Evolutionary conservation across 2,888 invertebrate species (phyloP).

Genomic region (Conistra vaccinii): DNA sequence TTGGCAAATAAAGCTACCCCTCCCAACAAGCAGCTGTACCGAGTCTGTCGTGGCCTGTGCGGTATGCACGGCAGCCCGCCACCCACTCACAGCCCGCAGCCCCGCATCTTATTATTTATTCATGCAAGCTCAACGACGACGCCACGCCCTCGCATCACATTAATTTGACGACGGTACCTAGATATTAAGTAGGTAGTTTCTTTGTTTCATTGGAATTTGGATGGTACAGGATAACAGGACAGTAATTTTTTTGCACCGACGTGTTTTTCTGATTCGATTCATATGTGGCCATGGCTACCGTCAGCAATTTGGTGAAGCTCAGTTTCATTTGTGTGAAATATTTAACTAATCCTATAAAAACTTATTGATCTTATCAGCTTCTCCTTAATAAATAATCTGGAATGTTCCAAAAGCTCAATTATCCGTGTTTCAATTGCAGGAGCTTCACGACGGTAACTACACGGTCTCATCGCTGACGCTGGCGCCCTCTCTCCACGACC

Average conservation of each 20-base stretch:
- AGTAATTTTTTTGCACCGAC: background rate
- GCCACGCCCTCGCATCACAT: conserved; percentile 38
- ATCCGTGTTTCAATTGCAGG: conserved; percentile 70
- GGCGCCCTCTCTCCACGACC: conserved; percentile 78
- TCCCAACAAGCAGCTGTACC: conserved; percentile 17
- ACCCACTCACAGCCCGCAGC: conserved; percentile 23
- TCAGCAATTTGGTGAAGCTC: background rate
- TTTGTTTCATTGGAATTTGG: conserved; percentile 26
- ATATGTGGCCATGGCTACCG: background rate
- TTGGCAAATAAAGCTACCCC: conserved; percentile 27
- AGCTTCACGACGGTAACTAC: conserved; percentile 84
- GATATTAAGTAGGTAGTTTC: background rate
- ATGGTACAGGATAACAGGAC: background rate
- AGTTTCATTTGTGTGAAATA: background rate
- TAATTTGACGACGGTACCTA: background rate
- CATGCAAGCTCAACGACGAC: conserved; percentile 6
- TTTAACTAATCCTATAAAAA: background rate
- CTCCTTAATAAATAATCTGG: background rate
- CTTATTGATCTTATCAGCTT: background rate
- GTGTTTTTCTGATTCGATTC: background rate
- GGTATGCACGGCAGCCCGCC: conserved; percentile 9
- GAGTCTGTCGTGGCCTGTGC: background rate
- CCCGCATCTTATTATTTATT: conserved; percentile 1
- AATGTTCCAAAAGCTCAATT: background rate
- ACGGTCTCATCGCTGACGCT: conserved; percentile 84